phyloP scores from a whole-genome alignment of 2,888 invertebrate species.

The Esperia sulphurella region DNA sequence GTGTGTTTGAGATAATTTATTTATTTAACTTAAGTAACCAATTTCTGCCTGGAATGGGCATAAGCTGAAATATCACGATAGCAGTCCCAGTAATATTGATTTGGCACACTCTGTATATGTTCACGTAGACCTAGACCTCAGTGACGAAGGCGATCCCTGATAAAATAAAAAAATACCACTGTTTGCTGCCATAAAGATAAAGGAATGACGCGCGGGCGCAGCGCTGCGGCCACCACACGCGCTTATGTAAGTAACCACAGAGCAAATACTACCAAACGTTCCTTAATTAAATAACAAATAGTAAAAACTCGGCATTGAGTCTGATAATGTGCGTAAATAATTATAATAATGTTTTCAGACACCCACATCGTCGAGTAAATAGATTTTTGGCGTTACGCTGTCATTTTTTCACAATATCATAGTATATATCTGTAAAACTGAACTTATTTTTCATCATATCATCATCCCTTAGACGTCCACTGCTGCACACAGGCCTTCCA shows the following conservation, averaged over 20 bases:
- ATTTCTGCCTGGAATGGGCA: no score
- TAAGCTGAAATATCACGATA: no score
- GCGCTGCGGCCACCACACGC: constrained; percentile 51
- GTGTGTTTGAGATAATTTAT: no score
- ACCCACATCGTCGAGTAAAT: constrained; percentile 11
- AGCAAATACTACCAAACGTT: constrained; percentile 46
- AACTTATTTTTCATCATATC: no score
- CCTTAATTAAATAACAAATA: constrained; percentile 62
- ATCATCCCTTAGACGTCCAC: no score
- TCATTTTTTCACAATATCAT: no score
- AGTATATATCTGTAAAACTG: no score
- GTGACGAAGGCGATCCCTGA: constrained; percentile 60
- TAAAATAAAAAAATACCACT: constrained; percentile 60
- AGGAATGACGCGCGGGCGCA: constrained; percentile 46
- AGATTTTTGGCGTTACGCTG: no score
- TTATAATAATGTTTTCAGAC: constrained; percentile 15
- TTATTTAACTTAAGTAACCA: no score
- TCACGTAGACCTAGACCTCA: constrained; percentile 49
- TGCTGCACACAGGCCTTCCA: no score
- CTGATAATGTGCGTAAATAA: constrained; percentile 38
- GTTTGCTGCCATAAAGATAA: constrained; percentile 74
- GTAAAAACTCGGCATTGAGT: constrained; percentile 57
- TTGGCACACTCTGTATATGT: not conserved
- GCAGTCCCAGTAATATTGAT: no score
- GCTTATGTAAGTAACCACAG: constrained; percentile 44